These are phyloP conservation scores for Tolypeutes matacus DNA, from an alignment of 2,797 vertebrate species.

Conservation along the genomic window DNA sequence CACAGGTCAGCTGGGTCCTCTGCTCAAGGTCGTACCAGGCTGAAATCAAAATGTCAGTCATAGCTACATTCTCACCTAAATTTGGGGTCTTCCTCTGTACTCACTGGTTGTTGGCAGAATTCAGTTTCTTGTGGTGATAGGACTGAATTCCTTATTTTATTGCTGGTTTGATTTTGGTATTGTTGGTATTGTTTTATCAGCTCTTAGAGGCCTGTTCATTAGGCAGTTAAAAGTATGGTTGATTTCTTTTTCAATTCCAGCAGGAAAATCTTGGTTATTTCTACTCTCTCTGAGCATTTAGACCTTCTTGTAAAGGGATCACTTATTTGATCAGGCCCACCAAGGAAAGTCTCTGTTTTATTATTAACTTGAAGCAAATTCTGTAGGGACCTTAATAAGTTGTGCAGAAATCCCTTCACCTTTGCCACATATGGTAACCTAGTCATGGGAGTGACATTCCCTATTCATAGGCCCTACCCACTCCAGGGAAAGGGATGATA, in stretches of 20 bases:
- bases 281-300: not conserved
- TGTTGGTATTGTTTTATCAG: too few relatives aligned
- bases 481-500: not conserved
- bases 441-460: not conserved
- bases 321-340: not conserved
- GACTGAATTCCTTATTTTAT: not conserved
- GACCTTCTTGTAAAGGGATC: not conserved
- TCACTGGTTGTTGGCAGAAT: not conserved
- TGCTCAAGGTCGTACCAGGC: too few relatives aligned
- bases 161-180: not conserved
- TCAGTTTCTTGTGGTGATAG: not conserved
- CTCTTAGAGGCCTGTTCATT: too few relatives aligned
- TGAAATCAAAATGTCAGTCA: not conserved
- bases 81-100: not conserved
- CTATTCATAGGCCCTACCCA: not conserved
- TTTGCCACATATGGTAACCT: not conserved
- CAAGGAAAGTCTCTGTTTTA: not conserved
- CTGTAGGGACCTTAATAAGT: not conserved
- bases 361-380: not conserved
- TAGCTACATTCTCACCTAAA: not conserved
- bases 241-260: not conserved
- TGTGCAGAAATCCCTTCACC: not conserved
- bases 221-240: not conserved
- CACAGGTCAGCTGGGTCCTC: not conserved
- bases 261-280: not conserved